phyloP scores from a whole-genome alignment of 92 coral and sea anemone species.

The Scolanthus callimorphus region DNA sequence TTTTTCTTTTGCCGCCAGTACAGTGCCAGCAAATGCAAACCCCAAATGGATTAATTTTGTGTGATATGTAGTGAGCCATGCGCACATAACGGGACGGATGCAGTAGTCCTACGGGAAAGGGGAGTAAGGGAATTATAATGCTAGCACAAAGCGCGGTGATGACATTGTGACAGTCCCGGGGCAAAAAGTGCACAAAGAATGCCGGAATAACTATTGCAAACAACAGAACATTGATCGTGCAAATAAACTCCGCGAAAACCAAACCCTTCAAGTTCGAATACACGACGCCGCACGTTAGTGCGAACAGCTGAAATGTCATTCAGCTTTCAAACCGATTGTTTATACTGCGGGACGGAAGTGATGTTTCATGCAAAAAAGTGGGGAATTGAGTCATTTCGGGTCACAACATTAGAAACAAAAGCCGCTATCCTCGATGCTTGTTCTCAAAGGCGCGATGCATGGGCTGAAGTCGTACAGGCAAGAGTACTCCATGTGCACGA shows the following conservation, averaged over 20 bases:
- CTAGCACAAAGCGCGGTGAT: background rate
- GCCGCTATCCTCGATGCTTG: constrained; percentile 4
- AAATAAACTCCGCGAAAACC: background rate
- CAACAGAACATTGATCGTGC: background rate
- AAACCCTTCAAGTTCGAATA: background rate
- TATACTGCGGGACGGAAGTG: constrained; percentile 3
- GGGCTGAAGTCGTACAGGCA: constrained; percentile 13
- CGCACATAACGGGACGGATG: background rate
- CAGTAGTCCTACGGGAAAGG: background rate
- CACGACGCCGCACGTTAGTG: background rate
- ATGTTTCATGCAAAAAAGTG: background rate
- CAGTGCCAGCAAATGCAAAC: background rate
- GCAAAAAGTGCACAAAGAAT: background rate
- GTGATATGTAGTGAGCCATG: background rate
- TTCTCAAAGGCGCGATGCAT: background rate
- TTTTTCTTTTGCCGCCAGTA: no score
- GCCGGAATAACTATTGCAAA: background rate
- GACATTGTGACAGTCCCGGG: background rate
- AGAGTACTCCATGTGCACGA: constrained; percentile 10
- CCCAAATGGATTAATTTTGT: background rate
- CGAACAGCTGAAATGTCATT: background rate
- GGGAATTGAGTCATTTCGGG: background rate
- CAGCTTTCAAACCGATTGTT: background rate
- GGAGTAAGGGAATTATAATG: background rate
- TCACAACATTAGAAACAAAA: constrained; percentile 2